Base-by-base conservation (phyloP, 2,888 invertebrate genomes). In the Euplexia lucipara region DNA sequence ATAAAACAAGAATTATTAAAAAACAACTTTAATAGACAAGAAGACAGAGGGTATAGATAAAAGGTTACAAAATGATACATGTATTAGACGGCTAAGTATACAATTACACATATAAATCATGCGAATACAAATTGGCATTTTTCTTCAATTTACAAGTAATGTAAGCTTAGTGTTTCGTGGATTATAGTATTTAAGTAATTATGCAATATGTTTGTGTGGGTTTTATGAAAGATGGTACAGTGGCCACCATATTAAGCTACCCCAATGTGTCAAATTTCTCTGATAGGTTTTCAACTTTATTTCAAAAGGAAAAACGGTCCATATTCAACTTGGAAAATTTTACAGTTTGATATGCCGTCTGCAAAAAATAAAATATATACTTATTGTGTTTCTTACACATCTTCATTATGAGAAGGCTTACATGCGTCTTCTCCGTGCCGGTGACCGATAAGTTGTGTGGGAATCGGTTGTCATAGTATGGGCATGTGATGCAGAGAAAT, bases 21-120 rank as follows among this genome's bases (percentile, higher is more conserved):
- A 84, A 83, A 84, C 77, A 81, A 80, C 69, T 51, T 84, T 83
- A 83, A 75, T 86, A 84, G 81, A 83, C 83, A 72, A 81, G 83
- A 73, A 78, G 80, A 75, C 42, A 78, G 69, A 68, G 57, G 70
- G 68, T 76, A 79, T 52, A 78, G 78, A 70, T 62, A 78, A 75
- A 75, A 61, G 57, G 62, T 75, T 76, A 76, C 61, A 82, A 78
- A 84, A 83, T 59, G 75, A 79, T 80, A 79, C 61, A 72, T 49
- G 60, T 65, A 53, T 39, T 68, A 70, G 32, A 64, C 54, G 44
- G 59, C 59, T 62, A 74, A 41, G 56, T 75, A 59, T 51, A 75
- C 56, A 35, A 65, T 26, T 3, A n/a, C n/a, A n/a, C n/a, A 26
- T 62, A 54, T 51, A 69, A 59, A 42, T 56, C 51, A 65, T 56